Conservation (phyloP, 2,113 vertebrate genomes). For the Motacilla alba region DNA sequence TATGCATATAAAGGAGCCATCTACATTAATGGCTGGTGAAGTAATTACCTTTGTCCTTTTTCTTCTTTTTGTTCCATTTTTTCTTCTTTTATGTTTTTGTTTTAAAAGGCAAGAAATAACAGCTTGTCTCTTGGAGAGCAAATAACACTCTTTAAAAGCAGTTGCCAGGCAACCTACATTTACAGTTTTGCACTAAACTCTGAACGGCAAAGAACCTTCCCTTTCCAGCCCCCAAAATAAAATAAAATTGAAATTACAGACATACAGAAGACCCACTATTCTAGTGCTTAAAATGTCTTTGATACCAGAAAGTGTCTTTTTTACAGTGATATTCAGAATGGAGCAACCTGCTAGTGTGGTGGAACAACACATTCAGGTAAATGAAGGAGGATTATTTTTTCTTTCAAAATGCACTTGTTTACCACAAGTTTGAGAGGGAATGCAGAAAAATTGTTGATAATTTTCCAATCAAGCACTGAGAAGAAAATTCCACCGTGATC, state of each 20-base stretch:
- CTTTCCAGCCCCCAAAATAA: not conserved
- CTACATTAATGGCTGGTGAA: slow-evolving; percentile 7
- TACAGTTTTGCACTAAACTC: slow-evolving; percentile 65
- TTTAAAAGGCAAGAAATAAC: slow-evolving; percentile 70
- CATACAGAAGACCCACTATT: not conserved
- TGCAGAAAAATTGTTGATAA: not conserved
- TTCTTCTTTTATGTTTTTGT: slow-evolving; percentile 56
- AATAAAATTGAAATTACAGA: not conserved
- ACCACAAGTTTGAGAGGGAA: not conserved
- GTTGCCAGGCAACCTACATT: slow-evolving; percentile 77
- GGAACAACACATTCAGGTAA: not conserved
- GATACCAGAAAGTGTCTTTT: not conserved
- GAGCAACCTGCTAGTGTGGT: not conserved
- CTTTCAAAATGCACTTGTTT: not conserved
- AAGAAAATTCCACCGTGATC: not conserved
- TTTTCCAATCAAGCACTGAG: not conserved
- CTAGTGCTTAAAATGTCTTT: not conserved
- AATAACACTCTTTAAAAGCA: slow-evolving; percentile 72
- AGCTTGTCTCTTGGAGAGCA: slow-evolving; percentile 70
- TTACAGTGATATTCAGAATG: not conserved
- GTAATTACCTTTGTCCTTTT: not conserved
- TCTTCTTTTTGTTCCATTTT: not conserved
- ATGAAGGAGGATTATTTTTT: not conserved
- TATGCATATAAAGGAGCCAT: not conserved
- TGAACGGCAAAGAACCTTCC: slow-evolving; percentile 46